A percentile compares a stretch with the other conserved stretches of the same genome.
Conservation (phyloP, 1,140 invertebrate species). For the Spodoptera litura region DNA sequence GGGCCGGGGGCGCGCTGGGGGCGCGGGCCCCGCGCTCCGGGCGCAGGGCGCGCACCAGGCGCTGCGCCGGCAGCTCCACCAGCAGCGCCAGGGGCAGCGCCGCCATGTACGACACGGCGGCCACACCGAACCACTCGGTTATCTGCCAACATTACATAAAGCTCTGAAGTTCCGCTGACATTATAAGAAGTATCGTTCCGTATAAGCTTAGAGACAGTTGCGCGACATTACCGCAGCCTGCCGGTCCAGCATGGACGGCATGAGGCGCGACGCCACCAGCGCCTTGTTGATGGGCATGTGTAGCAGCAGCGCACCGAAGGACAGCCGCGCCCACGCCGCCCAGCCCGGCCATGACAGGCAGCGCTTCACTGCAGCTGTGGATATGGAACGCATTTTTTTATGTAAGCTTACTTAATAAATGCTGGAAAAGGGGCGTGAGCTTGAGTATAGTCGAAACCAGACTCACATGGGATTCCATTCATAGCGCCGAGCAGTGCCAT, state of each 20-base stretch:
- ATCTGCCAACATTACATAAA: conserved; percentile 53
- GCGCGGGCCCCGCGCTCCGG: conserved; percentile 32
- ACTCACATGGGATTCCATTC: conserved; percentile 69
- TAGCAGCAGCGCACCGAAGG: conserved; percentile 75
- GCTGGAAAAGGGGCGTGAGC: too few relatives aligned
- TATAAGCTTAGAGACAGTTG: too few relatives aligned
- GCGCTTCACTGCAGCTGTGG: conserved; percentile 59
- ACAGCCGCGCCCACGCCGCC: conserved; percentile 68
- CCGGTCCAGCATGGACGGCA: conserved; percentile 66
- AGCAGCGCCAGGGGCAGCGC: conserved; percentile 76
- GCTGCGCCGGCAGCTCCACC: conserved; percentile 73
- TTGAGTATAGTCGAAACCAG: too few relatives aligned
- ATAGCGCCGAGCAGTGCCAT: conserved; percentile 70
- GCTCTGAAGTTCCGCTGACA: too few relatives aligned
- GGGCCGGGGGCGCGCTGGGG: conserved; percentile 49
- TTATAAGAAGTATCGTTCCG: too few relatives aligned
- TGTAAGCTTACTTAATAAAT: background rate
- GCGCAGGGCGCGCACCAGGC: conserved; percentile 64
- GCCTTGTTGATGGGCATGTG: conserved; percentile 77
- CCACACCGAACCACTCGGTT: conserved; percentile 73
- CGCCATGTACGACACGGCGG: conserved; percentile 68
- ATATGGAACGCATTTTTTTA: background rate
- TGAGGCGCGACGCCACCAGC: conserved; percentile 63
- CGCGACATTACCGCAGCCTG: conserved; percentile 54
- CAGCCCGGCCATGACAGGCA: conserved; percentile 64